Evolutionary conservation across 2,888 invertebrate genomes (phyloP), one percentile per base, ranked within the genome.

Genomic region (Cephus pygmeus): DNA sequence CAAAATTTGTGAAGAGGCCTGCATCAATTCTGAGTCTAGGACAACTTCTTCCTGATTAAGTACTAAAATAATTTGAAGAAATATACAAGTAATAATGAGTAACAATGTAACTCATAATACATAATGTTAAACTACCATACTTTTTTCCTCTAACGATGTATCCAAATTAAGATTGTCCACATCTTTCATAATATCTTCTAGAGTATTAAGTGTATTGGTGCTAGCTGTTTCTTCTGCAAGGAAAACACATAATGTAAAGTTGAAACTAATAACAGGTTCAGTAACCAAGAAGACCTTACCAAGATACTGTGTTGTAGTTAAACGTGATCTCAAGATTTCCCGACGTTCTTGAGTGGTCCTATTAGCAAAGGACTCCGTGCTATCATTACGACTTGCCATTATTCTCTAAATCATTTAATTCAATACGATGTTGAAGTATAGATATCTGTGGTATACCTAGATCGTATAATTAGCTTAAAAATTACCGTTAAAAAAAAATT

Each of bases 21-120:
- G 83, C 86, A 91, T 88, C 35, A 90, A 84, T 83, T 88, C 85
- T 3, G 91, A 90, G 81, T 91, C 91, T 77, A 91, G 77, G 31
- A 91, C 79, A 34, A 91, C 83, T 79, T 89, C 89, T 73, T 88
- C 89, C 69, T 88, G 89, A 81, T 86, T 82, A 33, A 82, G 79
- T 15, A 84, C 89, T 88, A 31, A 75, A 82, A 84, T 69, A 73
- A 31, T 75, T 79, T 23, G 33, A 34, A 31, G 12, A 15, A n/a
- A 34, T 69, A 34, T 35, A 30, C 11, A 15, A 36, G 75, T 73
- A 30, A 56, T 31, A 75, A 56, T 69, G 40, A 34, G 35, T n/a
- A n/a, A 33, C 36, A 78, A 11, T n/a, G 34, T 77, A 31, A 73
- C 11, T n/a, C 33, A 15, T 30, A 36, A 73, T n/a, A 56, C 36